Percentiles rank a stretch among this genome's conserved stretches.
phyloP scores from a whole-genome alignment of 2,113 vertebrate genomes.

The Trachemys scripta region DNA sequence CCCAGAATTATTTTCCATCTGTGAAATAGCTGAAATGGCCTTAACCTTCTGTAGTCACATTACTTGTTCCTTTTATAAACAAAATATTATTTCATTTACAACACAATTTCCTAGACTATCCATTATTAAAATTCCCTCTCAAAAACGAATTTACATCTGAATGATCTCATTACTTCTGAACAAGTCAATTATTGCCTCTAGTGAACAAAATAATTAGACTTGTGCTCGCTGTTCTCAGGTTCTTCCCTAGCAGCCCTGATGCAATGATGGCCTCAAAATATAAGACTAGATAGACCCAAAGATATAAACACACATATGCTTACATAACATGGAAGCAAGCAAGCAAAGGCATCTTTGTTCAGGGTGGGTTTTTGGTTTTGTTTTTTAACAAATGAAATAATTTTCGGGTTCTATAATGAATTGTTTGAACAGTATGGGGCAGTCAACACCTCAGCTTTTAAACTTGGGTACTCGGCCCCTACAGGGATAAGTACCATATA shows the following conservation, averaged over 20 bases:
- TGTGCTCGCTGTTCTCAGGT: conserved; percentile 31
- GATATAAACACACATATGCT: background rate
- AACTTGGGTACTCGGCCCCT: background rate
- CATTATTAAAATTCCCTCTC: conserved; percentile 77
- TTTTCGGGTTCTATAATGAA: background rate
- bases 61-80: conserved; percentile 61
- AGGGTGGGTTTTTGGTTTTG: background rate
- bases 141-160: conserved; percentile 82
- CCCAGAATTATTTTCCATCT: conserved; percentile 58
- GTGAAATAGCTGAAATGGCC: conserved; percentile 21
- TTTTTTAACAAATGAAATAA: background rate
- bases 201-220: conserved; percentile 76
- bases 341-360: background rate
- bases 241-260: conserved; percentile 24
- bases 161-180: conserved; percentile 80
- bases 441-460: background rate
- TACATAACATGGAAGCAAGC: background rate
- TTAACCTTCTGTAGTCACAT: conserved; percentile 54
- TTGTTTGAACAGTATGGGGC: accelerated
- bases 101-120: conserved; percentile 76
- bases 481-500: background rate
- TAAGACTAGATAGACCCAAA: background rate
- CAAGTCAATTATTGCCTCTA: conserved; percentile 75
- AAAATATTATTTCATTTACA: conserved; percentile 67
- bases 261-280: conserved; percentile 22